Evolutionary conservation across 2,797 vertebrate genomes (phyloP).

Genomic region (Alosa sapidissima): DNA sequence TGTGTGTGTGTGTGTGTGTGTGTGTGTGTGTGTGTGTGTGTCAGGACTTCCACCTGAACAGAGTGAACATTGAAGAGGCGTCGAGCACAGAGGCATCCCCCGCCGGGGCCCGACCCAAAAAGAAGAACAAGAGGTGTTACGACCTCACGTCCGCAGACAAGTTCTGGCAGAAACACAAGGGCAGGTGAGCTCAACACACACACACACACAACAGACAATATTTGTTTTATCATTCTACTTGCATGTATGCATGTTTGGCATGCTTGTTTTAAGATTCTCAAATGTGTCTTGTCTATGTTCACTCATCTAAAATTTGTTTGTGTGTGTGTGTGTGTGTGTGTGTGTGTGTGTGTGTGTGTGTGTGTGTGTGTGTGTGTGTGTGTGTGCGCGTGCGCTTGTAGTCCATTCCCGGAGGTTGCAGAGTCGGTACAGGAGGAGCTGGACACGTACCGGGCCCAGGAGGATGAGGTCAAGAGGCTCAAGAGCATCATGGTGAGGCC

Average conservation of each 20-base stretch:
- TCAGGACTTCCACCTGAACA: slow-evolving; percentile 95
- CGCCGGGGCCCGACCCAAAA: slow-evolving; percentile 93
- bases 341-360: background rate
- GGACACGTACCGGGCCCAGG: slow-evolving; percentile 93
- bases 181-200: slow-evolving; percentile 79
- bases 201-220: background rate
- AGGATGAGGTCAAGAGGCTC: slow-evolving; percentile 95
- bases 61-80: slow-evolving; percentile 90
- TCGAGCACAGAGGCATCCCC: slow-evolving; percentile 80
- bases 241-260: no score
- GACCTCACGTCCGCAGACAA: slow-evolving; percentile 91
- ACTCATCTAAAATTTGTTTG: background rate
- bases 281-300: background rate
- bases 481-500: slow-evolving; percentile 94
- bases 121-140: slow-evolving; percentile 91
- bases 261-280: background rate
- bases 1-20: slow-evolving; percentile 19
- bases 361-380: background rate
- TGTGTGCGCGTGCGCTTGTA: slow-evolving; percentile 50
- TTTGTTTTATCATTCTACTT: no score
- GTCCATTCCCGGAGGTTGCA: slow-evolving; percentile 96
- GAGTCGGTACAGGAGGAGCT: slow-evolving; percentile 96
- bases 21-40: slow-evolving; percentile 29
- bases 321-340: background rate
- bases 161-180: slow-evolving; percentile 99